Conservation (phyloP, 1,140 invertebrate genomes). For the Probaryconus sp. region DNA sequence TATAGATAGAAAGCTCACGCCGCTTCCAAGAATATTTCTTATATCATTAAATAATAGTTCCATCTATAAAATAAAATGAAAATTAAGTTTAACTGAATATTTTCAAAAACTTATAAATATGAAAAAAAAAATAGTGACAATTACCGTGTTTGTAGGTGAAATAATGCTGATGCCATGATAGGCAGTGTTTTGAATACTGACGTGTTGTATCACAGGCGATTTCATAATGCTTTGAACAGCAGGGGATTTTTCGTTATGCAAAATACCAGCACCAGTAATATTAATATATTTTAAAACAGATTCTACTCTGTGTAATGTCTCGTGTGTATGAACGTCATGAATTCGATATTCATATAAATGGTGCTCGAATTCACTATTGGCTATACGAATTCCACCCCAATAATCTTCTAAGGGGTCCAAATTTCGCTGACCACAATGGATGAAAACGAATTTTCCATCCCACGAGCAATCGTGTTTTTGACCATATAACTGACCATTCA, state of each 20-base stretch:
- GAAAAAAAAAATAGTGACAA: background rate
- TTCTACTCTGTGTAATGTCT: conserved; percentile 82
- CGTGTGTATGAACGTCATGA: conserved; percentile 88
- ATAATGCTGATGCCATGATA: conserved; percentile 95
- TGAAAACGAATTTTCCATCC: conserved; percentile 95
- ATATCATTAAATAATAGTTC: conserved; percentile 85
- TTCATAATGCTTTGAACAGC: conserved; percentile 93
- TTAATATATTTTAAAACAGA: conserved; percentile 90
- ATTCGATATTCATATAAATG: conserved; percentile 88
- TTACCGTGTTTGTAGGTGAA: conserved; percentile 88
- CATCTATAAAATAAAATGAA: conserved; percentile 63
- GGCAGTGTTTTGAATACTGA: conserved; percentile 91
- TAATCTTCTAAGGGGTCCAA: conserved; percentile 85
- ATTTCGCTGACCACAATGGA: conserved; percentile 92
- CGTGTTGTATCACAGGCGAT: conserved; percentile 88
- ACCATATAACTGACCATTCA: conserved; percentile 93
- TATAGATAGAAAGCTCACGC: conserved; percentile 91
- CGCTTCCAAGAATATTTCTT: conserved; percentile 91
- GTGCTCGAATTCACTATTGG: conserved; percentile 92
- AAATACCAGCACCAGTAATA: conserved; percentile 95
- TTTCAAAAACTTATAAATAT: background rate
- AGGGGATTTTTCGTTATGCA: conserved; percentile 96
- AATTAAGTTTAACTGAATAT: too few species aligned
- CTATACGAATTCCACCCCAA: conserved; percentile 98
- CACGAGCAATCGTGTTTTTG: conserved; percentile 90